These are phyloP conservation scores for Prionchulus punctatus DNA, from an alignment of 2,888 invertebrate species.

Conservation along the genomic window DNA sequence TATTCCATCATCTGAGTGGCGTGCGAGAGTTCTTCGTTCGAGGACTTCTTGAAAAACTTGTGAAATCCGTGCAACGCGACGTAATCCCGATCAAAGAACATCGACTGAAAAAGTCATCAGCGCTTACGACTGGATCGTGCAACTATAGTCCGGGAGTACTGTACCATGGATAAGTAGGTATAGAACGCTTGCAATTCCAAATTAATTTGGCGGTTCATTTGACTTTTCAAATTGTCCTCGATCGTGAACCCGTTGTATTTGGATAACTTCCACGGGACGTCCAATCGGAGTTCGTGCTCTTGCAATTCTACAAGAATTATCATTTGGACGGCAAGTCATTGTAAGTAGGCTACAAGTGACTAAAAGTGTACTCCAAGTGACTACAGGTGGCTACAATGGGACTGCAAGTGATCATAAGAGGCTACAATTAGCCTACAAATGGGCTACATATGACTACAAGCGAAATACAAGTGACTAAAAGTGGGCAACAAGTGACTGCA, in stretches of 20 bases:
- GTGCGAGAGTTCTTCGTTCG: not conserved
- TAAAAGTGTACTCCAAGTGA: too few relatives aligned
- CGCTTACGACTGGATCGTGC: not conserved
- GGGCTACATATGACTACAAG: too few relatives aligned
- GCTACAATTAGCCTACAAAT: too few relatives aligned
- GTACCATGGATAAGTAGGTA: not conserved
- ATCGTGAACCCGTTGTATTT: not conserved
- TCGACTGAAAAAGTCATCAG: not conserved
- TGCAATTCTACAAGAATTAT: not conserved
- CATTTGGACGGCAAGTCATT: too few relatives aligned
- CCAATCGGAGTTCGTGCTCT: not conserved
- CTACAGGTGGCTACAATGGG: too few relatives aligned
- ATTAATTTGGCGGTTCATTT: not conserved
- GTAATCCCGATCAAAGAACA: not conserved
- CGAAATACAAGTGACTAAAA: too few relatives aligned
- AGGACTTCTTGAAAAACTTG: not conserved
- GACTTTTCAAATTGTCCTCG: not conserved
- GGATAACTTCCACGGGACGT: not conserved
- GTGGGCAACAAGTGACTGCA: too few relatives aligned
- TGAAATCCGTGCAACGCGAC: not conserved
- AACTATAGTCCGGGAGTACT: not conserved
- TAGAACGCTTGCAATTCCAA: not conserved
- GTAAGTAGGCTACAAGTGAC: too few relatives aligned
- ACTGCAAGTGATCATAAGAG: too few relatives aligned
- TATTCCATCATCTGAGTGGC: not conserved